Evolutionary conservation across 2,113 vertebrate species (phyloP).

Genomic region (Gila orcuttii): DNA sequence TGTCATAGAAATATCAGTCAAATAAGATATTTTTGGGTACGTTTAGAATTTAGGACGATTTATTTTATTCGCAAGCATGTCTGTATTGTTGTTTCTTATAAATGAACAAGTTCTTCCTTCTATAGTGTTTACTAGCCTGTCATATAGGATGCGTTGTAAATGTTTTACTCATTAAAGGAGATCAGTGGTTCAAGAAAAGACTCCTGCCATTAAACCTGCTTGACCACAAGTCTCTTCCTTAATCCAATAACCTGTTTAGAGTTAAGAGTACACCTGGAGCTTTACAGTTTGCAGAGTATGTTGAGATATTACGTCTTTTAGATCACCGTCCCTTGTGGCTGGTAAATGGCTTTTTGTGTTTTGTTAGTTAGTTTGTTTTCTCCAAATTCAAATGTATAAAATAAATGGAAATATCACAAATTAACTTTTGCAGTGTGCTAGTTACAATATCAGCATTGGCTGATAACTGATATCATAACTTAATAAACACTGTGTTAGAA

Average conservation of each 20-base stretch:
- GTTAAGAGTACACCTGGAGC: slow-evolving; percentile 31
- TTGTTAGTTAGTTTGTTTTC: not conserved
- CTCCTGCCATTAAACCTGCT: slow-evolving; percentile 29
- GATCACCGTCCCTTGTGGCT: not conserved
- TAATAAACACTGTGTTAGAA: too few relatives aligned
- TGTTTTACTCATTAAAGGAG: not conserved
- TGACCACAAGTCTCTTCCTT: slow-evolving; percentile 56
- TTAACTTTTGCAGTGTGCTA: not conserved
- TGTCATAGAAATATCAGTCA: slow-evolving; percentile 18
- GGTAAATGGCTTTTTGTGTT: not conserved
- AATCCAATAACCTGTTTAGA: slow-evolving; percentile 66
- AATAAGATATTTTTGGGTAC: not conserved
- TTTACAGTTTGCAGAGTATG: not conserved
- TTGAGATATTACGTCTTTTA: not conserved
- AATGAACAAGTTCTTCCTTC: not conserved
- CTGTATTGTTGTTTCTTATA: not conserved
- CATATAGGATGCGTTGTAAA: not conserved
- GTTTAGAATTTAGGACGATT: not conserved
- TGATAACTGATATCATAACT: not conserved
- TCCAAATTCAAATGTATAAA: not conserved
- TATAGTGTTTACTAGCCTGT: not conserved
- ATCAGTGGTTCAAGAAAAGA: slow-evolving; percentile 66
- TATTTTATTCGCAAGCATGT: not conserved
- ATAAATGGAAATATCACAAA: not conserved
- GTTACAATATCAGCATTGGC: not conserved